Base-by-base conservation (phyloP, 2,888 invertebrate genomes). In the Andrena chrysosceles region DNA sequence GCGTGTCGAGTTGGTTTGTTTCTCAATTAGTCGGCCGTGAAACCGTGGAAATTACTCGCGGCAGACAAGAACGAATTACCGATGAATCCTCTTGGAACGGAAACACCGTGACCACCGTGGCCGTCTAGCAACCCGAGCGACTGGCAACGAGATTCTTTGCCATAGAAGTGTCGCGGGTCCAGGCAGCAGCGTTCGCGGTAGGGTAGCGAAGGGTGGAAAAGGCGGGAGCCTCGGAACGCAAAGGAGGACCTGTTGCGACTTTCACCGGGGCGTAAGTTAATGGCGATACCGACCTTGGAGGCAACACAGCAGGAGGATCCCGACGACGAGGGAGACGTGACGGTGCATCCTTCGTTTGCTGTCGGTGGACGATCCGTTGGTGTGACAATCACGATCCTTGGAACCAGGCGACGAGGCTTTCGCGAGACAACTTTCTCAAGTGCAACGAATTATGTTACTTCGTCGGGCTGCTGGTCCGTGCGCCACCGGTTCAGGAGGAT, bases 271-370 rank as follows among this genome's bases (percentile, higher is more conserved):
- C n/a, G 16, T 29, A 35, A 71, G 2, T 35, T 7, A 72, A 81
- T 81, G 77, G 29, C 66, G 74, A 86, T 88, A 91, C 91, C 88
- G 87, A 93, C 93, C 93, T 92, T 93, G 93, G 80, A 93, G 85
- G 83, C 91, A 93, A 89, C 90, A 92, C 83, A 92, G 87, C 78
- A 93, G 90, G 81, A 93, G 85, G 87, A 92, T 88, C 84, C 91
- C 92, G 68, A 85, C 75, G 82, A 88, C 73, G 75, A 90, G 84
- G 73, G 89, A 83, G 80, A 93, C 85, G 85, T 92, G 91, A 85
- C 89, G 89, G 71, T 90, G 91, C 93, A 93, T 93, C 90, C 90
- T 93, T 83, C 62, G 60, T 63, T 33, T 2, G 31, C 48, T 56
- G 83, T 72, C 62, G 69, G 56, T 29, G 23, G 23, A 23, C 48